Conservation (phyloP, 2,113 vertebrate genomes). For the Dicentrarchus labrax region DNA sequence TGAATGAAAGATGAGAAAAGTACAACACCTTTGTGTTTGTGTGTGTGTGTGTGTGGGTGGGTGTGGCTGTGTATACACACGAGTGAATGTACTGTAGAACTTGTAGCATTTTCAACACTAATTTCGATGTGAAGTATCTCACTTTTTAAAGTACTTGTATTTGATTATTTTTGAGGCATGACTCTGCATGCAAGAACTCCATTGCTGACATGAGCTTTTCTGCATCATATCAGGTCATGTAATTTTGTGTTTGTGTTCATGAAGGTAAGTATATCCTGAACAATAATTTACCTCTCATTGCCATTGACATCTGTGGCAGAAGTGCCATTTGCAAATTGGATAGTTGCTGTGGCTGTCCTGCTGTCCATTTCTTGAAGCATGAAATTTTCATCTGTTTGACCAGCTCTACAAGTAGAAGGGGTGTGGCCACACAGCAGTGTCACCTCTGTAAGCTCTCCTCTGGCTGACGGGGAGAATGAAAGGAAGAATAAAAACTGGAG, state of each 20-base stretch:
- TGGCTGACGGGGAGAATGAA: slow-evolving; percentile 45
- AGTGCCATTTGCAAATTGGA: slow-evolving; percentile 63
- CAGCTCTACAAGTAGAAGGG: slow-evolving; percentile 63
- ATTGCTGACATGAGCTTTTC: neutral
- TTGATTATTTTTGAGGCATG: neutral
- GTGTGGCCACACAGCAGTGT: slow-evolving; percentile 71
- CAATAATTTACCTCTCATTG: slow-evolving; percentile 68
- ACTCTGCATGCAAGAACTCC: neutral
- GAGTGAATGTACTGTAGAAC: too few relatives aligned
- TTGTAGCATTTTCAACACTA: neutral
- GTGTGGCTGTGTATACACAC: too few relatives aligned
- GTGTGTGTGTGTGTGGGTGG: neutral
- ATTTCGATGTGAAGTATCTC: neutral
- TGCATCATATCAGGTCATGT: neutral
- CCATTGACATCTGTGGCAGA: slow-evolving; percentile 64
- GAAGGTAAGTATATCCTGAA: slow-evolving; percentile 17
- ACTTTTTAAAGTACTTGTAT: neutral
- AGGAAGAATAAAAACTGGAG: neutral
- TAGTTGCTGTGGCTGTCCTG: slow-evolving; percentile 10
- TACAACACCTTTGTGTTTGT: neutral
- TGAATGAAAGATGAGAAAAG: neutral
- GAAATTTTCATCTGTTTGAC: slow-evolving; percentile 62
- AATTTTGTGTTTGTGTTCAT: slow-evolving; percentile 1
- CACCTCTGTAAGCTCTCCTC: slow-evolving; percentile 72
- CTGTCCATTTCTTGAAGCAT: slow-evolving; percentile 74